Evolutionary conservation across 2,888 invertebrate species (phyloP), one percentile per base, ranked within the genome.

Genomic region (Poecilobothrus nobilitatus): DNA sequence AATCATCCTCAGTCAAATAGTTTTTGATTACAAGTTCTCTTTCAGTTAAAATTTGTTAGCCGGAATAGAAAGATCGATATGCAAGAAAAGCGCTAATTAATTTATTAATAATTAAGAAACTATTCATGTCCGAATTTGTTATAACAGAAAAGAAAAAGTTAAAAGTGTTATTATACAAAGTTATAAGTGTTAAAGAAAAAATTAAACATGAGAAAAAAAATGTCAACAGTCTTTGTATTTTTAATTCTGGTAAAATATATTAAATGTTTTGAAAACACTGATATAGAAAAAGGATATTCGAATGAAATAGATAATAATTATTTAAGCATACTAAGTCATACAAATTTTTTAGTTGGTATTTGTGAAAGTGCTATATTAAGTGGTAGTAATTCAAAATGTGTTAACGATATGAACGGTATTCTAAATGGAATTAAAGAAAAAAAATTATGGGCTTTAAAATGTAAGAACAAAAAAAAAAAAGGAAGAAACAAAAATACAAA

Each of bases 371-470:
- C 22, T 8, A 22, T 63, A 15, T 22, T 22, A 12, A 63, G 27
- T 63, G 27, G 15, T 1, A 18, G 22, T 6, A 63, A 15, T 3
- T 21, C 34, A 18, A 33, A 65, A 65, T 65, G 65, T 65, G 10
- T 9, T 6, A 18, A 20, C 1, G 65, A 65, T 34, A 65, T 65
- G n/a, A 20, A n/a, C 18, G n/a, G 4, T n/a, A 65, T 65, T 34
- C 34, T 34, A n/a, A 27, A 65, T 34, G 34, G 65, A 7, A 65
- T 65, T 18, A 18, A n/a, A 34, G 33, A n/a, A 8, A 65, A 65
- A 10, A 33, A 65, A 34, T 65, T 65, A 9, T 65, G 65, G 65
- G 65, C 65, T 21, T 21, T 65, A 10, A 65, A 65, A 34, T 34
- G 65, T 65, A 65, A 65, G 65, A 34, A n/a, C 12, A 53, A 4